These are phyloP conservation scores for Homarus americanus DNA, from an alignment of 1,140 invertebrate genomes.

Conservation along the genomic window DNA sequence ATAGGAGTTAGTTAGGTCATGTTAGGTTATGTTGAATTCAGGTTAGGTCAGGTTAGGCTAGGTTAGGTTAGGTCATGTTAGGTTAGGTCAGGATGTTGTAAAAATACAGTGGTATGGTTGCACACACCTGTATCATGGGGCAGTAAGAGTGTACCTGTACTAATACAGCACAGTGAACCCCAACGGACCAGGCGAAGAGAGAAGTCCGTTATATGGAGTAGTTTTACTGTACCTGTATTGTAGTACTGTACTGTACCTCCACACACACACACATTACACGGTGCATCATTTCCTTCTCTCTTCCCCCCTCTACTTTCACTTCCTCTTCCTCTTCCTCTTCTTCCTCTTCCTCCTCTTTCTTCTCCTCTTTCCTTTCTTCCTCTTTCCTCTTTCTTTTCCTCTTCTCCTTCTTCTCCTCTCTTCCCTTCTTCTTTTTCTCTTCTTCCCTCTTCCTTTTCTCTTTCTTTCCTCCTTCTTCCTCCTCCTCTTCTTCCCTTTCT, in stretches of 20 bases:
- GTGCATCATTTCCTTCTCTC: background rate
- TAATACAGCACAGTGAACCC: background rate
- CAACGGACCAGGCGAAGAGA: background rate
- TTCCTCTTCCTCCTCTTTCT: background rate
- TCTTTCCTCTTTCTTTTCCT: background rate
- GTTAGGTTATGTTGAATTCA: no score
- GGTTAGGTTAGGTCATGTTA: no score
- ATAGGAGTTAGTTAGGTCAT: no score
- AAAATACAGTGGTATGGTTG: background rate
- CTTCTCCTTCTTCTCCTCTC: background rate
- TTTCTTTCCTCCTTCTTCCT: background rate
- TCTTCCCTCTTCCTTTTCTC: background rate
- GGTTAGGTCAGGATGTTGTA: no score
- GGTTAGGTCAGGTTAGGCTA: no score
- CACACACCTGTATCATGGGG: background rate
- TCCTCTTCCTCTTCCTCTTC: background rate
- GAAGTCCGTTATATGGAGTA: background rate
- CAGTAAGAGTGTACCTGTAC: background rate
- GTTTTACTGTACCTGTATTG: background rate
- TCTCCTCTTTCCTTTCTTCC: background rate
- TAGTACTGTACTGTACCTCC: background rate
- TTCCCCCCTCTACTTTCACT: no score
- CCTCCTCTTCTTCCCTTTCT: background rate
- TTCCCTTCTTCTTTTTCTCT: background rate
- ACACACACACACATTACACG: constrained; percentile 1